Base-by-base conservation (phyloP, 2,888 invertebrate species). In the Stenodera caucasica region DNA sequence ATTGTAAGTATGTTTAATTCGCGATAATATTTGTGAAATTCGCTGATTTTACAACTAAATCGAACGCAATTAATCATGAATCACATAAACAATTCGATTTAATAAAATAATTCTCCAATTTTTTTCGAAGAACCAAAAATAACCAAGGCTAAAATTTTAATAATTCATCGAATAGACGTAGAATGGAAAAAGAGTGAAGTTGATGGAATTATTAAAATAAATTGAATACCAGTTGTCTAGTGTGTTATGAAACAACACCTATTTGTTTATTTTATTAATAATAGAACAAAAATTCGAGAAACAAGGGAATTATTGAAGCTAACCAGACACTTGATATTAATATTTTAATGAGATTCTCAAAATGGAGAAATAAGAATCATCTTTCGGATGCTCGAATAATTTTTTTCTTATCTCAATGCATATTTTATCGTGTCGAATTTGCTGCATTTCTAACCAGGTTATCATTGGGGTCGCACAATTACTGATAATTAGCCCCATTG, bases 11-110 rank as follows among this genome's bases (percentile, higher is more conserved):
- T 35, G 14, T n/a, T 35, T 18, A 40, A 40, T 9, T 14, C 29
- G 9, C 14, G 18, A 40, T 9, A 18, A 18, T 40, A n/a, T n/a
- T n/a, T n/a, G 6, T 26, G 6, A 3, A 6, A 26, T 26, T 26
- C 4, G 11, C 11, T 45, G 45, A 9, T 21, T 21, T 45, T 21
- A n/a, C 3, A 57, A 57, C 53, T 53, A 57, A 57, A 32, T 26
- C 52, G 3, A 12, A 37, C n/a, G 21, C 45, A 23, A 11, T 30
- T 14, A 57, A 53, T 40, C 45, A n/a, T 32, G 33, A 18, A 21
- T 51, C 18, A 53, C 15, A 21, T 53, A 57, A 57, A 57, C 57
- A 57, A 33, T 45, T 15, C 40, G 53, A 51, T 45, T 8, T 21
- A 51, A 33, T 57, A 51, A 9, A 57, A 33, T 18, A 45, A 21